A percentile compares a stretch with the other conserved stretches of the same genome.
phyloP scores from a whole-genome alignment of 1,140 invertebrate genomes.

The Calephelis virginiensis region DNA sequence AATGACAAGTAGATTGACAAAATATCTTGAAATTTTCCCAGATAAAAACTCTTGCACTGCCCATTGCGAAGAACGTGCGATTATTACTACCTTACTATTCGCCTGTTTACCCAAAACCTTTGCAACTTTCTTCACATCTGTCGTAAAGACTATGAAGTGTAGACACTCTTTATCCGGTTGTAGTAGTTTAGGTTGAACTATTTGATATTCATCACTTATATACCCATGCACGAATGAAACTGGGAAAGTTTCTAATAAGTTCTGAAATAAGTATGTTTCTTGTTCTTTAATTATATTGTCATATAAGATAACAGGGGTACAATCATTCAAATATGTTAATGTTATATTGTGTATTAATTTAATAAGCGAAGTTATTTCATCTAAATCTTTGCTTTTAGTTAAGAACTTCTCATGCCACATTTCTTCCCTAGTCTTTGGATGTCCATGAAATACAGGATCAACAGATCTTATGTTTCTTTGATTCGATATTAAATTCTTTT shows the following conservation, averaged over 20 bases:
- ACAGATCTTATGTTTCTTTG: conserved; percentile 46
- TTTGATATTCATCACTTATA: conserved; percentile 67
- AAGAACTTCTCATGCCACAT: conserved; percentile 74
- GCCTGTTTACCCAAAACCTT: conserved; percentile 80
- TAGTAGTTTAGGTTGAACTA: conserved; percentile 58
- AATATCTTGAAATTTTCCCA: conserved; percentile 79
- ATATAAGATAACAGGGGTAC: conserved; percentile 81
- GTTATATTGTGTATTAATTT: conserved; percentile 79
- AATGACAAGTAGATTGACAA: conserved; percentile 84
- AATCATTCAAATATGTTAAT: conserved; percentile 79
- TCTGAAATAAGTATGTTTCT: conserved; percentile 78
- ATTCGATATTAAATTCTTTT: not conserved
- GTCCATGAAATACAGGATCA: conserved; percentile 75
- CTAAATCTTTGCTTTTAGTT: conserved; percentile 52
- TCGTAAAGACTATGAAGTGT: conserved; percentile 82
- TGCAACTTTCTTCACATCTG: conserved; percentile 79
- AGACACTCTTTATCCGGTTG: conserved; percentile 73
- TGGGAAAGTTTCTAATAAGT: conserved; percentile 80
- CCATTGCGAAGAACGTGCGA: conserved; percentile 84
- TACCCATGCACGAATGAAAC: conserved; percentile 80
- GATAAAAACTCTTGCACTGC: conserved; percentile 83
- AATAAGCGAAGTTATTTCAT: conserved; percentile 78
- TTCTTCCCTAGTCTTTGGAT: conserved; percentile 79
- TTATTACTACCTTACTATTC: conserved; percentile 80
- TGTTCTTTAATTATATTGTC: conserved; percentile 78